Conservation (phyloP, 2,888 invertebrate genomes). For the Scaeva pyrastri region DNA sequence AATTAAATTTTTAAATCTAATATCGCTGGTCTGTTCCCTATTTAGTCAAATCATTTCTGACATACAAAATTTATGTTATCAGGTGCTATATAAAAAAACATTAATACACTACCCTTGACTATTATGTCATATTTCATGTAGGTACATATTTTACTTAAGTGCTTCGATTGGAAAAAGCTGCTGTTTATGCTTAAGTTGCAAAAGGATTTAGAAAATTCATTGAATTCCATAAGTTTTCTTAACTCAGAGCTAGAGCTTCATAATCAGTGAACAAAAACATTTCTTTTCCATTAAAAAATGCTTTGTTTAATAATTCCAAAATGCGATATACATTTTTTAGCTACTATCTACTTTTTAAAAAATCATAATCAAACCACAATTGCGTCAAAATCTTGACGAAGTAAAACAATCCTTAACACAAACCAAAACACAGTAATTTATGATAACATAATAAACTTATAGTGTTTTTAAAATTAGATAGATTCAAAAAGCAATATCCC, state of each 20-base stretch:
- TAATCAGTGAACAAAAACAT: neutral
- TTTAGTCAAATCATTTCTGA: no score
- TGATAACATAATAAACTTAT: neutral
- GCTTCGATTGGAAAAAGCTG: constrained; percentile 9
- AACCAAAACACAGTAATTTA: neutral
- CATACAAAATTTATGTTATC: no score
- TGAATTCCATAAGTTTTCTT: neutral
- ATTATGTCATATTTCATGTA: no score
- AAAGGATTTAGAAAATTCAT: constrained; percentile 10
- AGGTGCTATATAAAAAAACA: no score
- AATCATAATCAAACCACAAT: neutral
- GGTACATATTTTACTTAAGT: neutral
- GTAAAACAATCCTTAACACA: neutral
- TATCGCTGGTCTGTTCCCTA: no score
- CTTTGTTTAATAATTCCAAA: neutral
- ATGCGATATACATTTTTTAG: no score
- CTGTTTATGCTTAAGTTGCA: constrained; percentile 18
- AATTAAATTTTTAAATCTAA: no score
- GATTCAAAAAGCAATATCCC: neutral
- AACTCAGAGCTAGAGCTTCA: neutral
- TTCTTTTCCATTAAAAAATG: neutral
- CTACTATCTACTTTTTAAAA: neutral
- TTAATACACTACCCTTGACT: no score
- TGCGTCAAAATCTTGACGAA: neutral
- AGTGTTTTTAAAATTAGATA: neutral